These are phyloP conservation scores for Petromus typicus DNA, from an alignment of 2,113 vertebrate genomes.

Conservation along the genomic window DNA sequence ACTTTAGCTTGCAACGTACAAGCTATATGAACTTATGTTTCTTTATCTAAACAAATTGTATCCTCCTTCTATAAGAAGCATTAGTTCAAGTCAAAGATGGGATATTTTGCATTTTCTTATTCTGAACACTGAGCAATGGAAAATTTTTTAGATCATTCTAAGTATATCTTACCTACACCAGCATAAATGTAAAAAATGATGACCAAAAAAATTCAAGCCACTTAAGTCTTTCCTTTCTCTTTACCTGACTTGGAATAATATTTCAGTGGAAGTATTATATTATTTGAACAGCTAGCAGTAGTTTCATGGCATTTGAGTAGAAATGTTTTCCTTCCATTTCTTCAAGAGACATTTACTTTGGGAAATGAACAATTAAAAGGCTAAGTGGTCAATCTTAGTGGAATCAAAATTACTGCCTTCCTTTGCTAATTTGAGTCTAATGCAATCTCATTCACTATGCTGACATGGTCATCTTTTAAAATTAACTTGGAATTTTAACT, in stretches of 20 bases:
- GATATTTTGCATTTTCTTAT: background rate
- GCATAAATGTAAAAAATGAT: background rate
- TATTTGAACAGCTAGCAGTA: background rate
- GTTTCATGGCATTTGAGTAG: background rate
- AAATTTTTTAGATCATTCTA: background rate
- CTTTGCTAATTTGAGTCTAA: background rate
- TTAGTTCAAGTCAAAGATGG: background rate
- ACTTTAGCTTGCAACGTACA: background rate
- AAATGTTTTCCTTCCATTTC: background rate
- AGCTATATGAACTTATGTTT: background rate
- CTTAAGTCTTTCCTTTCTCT: background rate
- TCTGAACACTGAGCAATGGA: background rate
- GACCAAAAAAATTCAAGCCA: background rate
- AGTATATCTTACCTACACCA: background rate
- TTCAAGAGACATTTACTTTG: background rate
- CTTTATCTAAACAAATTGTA: background rate
- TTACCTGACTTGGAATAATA: background rate
- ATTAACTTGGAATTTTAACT: background rate
- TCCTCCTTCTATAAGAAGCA: background rate
- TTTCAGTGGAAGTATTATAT: background rate
- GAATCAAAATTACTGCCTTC: background rate
- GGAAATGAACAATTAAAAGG: background rate
- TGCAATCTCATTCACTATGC: background rate
- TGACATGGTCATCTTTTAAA: background rate
- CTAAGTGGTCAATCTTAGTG: background rate